Evolutionary conservation across 2,797 vertebrate species (phyloP), one percentile per base, ranked within the genome.

Genomic region (Amazonetta brasiliensis): DNA sequence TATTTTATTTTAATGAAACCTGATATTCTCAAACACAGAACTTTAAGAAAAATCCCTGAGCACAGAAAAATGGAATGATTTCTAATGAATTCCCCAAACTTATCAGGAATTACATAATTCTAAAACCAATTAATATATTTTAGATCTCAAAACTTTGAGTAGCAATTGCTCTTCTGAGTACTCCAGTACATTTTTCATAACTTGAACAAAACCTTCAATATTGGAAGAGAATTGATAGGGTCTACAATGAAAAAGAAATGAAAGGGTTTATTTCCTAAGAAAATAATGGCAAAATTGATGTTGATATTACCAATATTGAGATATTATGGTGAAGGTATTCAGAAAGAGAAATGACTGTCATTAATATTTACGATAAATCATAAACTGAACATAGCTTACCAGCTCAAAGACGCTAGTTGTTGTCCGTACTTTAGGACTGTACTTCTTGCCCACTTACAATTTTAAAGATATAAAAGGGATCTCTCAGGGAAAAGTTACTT

Each of bases 371-470:
- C 4, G 2, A 39, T 54, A 33, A 79, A 85, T 33, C 3, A 8
- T 30, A 62, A 17, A 11, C 6, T 2, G 2, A 64, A 48, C 3
- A 56, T 56, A 54, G 8, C 20, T 76, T 7, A 74, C 8, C 0
- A 1, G 7, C 13, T 67, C 7, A 52, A 14, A 92, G 3, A 1
- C 16, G 37, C 2, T 7, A 62, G 11, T 1, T 50, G 33, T 55
- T 26, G 1, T 9, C 33, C 41, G 16, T 60, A 48, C 10, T 66
- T 68, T 64, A 86, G 48, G 20, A 54, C 11, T 39, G 5, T 0
- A 28, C 18, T 60, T 64, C 23, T 60, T 72, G 12, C 7, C 8
- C 12, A 35, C 4, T 44, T 41, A 48, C 21, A 66, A 35, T 33
- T 83, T 79, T 37, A 44, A 58, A 52, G 14, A 60, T 1, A 0